Conservation (phyloP, 2,113 vertebrate genomes). For the Hippocampus abdominalis region DNA sequence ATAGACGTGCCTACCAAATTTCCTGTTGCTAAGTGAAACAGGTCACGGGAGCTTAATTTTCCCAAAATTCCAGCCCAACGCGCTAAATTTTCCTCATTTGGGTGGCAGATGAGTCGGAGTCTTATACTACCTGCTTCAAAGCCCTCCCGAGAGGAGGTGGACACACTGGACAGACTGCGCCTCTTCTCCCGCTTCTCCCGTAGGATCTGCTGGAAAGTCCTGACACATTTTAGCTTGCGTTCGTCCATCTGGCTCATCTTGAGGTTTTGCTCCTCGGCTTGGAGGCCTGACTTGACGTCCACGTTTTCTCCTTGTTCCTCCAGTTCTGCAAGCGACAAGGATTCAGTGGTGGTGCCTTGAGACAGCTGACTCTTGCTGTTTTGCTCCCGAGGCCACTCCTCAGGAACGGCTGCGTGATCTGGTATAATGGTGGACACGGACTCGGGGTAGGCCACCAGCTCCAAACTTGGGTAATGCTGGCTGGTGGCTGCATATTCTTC, state of each 20-base stretch:
- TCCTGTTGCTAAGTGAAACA: no score
- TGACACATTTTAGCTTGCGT: slow-evolving; percentile 83
- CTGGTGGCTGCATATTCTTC: slow-evolving; percentile 27
- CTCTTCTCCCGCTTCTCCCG: slow-evolving; percentile 85
- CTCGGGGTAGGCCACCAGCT: slow-evolving; percentile 9
- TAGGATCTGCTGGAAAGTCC: slow-evolving; percentile 89
- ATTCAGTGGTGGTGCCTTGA: slow-evolving; percentile 42
- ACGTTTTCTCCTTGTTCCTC: slow-evolving; percentile 19
- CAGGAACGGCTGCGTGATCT: slow-evolving; percentile 8
- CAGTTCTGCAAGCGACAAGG: slow-evolving; percentile 23
- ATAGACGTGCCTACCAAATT: no score
- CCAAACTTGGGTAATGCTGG: slow-evolving; percentile 22
- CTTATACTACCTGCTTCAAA: slow-evolving; percentile 77
- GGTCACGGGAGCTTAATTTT: no score
- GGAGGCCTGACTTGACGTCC: background rate
- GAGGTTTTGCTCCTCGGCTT: background rate
- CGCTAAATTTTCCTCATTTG: no score
- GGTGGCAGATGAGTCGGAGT: no score
- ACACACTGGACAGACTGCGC: slow-evolving; percentile 79
- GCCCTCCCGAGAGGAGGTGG: slow-evolving; percentile 79
- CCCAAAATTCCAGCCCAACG: no score
- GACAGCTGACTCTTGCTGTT: slow-evolving; percentile 30
- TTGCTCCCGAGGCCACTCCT: slow-evolving; percentile 11
- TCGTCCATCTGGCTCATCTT: slow-evolving; percentile 69
- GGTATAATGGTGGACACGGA: slow-evolving; percentile 13